Evolutionary conservation across 2,797 vertebrate species (phyloP).

Genomic region (Lutjanus argentimaculatus): DNA sequence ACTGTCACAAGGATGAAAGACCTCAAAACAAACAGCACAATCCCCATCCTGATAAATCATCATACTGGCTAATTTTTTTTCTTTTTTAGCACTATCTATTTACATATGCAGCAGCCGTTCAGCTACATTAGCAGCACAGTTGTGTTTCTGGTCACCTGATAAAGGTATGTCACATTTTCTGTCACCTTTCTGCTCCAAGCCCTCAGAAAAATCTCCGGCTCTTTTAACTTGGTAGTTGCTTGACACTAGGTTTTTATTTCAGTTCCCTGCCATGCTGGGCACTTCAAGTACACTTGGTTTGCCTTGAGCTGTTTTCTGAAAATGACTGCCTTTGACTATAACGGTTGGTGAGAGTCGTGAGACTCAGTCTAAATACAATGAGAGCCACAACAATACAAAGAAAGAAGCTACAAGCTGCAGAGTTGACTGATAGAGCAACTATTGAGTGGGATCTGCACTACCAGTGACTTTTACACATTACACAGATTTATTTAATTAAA

Average conservation of each 20-base stretch:
- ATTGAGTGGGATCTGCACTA: not conserved
- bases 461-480: no score
- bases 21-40: not conserved
- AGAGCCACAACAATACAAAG: not conserved
- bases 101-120: not conserved
- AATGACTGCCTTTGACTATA: conserved; percentile 13
- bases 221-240: not conserved
- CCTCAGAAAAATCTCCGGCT: not conserved
- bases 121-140: not conserved
- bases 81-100: not conserved
- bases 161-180: not conserved
- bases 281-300: conserved; percentile 23
- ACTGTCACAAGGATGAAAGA: not conserved
- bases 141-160: not conserved
- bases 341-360: conserved; percentile 1
- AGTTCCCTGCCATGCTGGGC: conserved; percentile 13
- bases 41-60: not conserved
- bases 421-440: conserved; percentile 15
- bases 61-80: not conserved
- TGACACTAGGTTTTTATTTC: conserved; percentile 20
- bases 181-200: not conserved
- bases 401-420: conserved; percentile 13
- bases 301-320: conserved; percentile 34
- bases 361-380: conserved; percentile 11
- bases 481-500: no score